Conservation (phyloP, 2,888 invertebrate genomes). For the Diadegma fenestrale region DNA sequence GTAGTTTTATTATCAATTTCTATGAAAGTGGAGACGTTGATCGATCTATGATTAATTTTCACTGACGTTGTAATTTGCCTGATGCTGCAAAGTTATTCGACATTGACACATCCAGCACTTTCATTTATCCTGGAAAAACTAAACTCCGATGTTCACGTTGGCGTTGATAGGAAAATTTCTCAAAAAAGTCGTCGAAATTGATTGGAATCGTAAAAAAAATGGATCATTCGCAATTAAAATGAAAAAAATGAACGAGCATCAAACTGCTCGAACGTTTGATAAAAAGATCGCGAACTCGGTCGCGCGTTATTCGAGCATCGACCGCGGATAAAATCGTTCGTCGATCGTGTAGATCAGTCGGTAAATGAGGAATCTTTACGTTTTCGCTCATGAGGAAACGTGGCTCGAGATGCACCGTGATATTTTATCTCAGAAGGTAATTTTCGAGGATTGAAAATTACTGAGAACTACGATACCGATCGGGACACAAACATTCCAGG, state of each 20-base stretch:
- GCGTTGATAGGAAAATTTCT: not conserved
- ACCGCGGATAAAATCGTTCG: slow-evolving; percentile 53
- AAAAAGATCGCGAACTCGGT: slow-evolving; percentile 6
- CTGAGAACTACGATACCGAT: slow-evolving; percentile 24
- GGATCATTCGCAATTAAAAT: not conserved
- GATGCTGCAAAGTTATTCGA: not conserved
- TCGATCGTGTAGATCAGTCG: slow-evolving; percentile 46
- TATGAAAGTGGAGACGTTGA: slow-evolving; percentile 17
- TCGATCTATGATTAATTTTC: slow-evolving; percentile 11
- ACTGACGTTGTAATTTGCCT: not conserved
- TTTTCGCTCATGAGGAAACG: not conserved
- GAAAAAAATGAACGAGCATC: not conserved
- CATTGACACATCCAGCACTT: not conserved
- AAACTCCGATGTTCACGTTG: not conserved
- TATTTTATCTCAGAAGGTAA: not conserved
- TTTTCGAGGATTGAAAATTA: not conserved
- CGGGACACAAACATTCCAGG: not conserved
- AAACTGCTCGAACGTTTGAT: not conserved
- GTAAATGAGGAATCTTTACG: slow-evolving; percentile 32
- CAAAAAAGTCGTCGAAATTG: not conserved
- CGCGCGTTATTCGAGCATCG: not conserved
- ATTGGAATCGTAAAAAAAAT: not conserved
- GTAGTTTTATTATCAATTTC: not conserved
- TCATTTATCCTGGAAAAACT: not conserved
- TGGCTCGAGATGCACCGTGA: not conserved